Evolutionary conservation across 2,113 vertebrate species (phyloP).

Genomic region (Rynchops niger): DNA sequence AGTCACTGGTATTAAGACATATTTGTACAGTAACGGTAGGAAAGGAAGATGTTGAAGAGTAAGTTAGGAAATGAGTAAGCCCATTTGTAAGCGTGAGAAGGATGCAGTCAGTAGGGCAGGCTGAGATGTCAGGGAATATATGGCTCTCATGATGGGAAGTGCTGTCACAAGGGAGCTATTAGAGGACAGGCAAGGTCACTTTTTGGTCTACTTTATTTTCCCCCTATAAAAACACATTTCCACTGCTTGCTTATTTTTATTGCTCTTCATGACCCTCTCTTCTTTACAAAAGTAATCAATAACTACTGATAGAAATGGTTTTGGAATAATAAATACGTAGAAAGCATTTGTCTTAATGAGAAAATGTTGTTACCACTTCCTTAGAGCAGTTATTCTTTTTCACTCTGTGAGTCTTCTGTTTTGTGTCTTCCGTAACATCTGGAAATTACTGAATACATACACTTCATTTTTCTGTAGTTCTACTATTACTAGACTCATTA

Average conservation of each 20-base stretch:
- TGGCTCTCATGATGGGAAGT: neutral
- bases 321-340: neutral
- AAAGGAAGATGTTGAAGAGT: neutral
- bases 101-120: neutral
- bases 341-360: neutral
- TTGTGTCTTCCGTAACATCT: neutral
- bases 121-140: neutral
- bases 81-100: neutral
- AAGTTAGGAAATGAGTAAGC: neutral
- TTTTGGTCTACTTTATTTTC: neutral
- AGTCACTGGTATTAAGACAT: neutral
- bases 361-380: neutral
- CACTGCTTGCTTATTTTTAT: neutral
- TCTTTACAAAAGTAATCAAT: neutral
- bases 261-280: neutral
- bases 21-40: neutral
- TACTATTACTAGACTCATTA: neutral
- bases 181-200: neutral
- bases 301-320: neutral
- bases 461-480: neutral
- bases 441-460: neutral
- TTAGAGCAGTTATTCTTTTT: neutral
- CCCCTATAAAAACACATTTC: neutral
- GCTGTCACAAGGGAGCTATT: neutral
- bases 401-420: neutral